Base-by-base conservation (phyloP, 2,797 vertebrate species). In the Crax fasciolata region DNA sequence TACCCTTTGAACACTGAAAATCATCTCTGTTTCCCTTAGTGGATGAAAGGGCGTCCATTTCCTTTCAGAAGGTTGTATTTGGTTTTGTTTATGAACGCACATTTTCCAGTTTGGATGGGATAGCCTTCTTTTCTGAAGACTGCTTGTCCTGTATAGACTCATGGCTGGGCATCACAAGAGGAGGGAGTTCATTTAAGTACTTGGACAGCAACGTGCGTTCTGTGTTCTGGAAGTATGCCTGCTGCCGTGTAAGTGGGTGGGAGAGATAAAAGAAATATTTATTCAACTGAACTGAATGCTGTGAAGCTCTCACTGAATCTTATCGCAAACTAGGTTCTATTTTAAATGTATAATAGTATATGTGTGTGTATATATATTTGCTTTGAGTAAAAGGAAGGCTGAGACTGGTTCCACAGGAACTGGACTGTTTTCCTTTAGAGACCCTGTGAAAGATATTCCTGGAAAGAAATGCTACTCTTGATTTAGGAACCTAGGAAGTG, bases 201-300 rank as follows among this genome's bases (percentile, higher is more conserved):
- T 84, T 79, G 38, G 92, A 61, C 65, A 93, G 85, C 84, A 52
- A 71, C 0, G 0, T 87, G 76, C 16, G 3, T 95, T 95, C 43
- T 67, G 63, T 90, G 68, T 77, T 48, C 68, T 94, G 90, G 79
- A 93, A 67, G 12, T 21, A 10, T 80, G 93, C 87, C 79, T 93
- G 54, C 62, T 89, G 77, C 81, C 75, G 44, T 65, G 54, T 39
- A 32, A 77, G 87, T 90, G 77, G 80, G 70, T 81, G 90, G 90
- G 67, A 93, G 85, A 92, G 68, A 92, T 73, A 85, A 87, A 96
- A 94, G 78, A 94, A 89, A 85, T 91, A 91, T 93, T 94, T 95
- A 83, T 95, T 91, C 82, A 87, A 59, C 82, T 79, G 65, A 89
- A 71, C 89, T 55, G 51, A 89, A 73, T 85, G 82, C 57, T 80